Conservation (phyloP, 2,888 invertebrate genomes). For the Cosmia pyralina region DNA sequence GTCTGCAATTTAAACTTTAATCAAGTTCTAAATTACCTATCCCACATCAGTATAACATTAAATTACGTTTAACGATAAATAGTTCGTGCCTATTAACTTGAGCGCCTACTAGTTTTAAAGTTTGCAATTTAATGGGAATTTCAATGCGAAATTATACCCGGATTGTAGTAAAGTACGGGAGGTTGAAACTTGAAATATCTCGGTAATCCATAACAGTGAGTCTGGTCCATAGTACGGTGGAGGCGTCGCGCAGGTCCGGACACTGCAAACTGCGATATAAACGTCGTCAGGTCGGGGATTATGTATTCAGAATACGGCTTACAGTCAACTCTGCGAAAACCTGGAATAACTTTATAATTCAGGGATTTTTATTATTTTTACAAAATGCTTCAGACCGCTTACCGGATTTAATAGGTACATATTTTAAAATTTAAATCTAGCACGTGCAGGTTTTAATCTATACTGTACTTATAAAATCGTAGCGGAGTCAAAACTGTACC, state of each 20-base stretch:
- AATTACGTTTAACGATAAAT: slow-evolving; percentile 58
- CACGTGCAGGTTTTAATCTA: neutral
- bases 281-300: slow-evolving; percentile 55
- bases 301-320: slow-evolving; percentile 59
- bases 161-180: slow-evolving; percentile 30
- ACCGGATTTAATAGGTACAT: slow-evolving; percentile 18
- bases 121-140: slow-evolving; percentile 46
- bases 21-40: slow-evolving; percentile 60
- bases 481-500: too few species aligned
- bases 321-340: slow-evolving; percentile 53
- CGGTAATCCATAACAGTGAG: slow-evolving; percentile 46
- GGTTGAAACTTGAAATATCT: slow-evolving; percentile 41
- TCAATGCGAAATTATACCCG: slow-evolving; percentile 51
- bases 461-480: too few species aligned
- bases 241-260: slow-evolving; percentile 13
- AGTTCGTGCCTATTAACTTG: slow-evolving; percentile 55
- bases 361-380: slow-evolving; percentile 32
- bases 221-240: slow-evolving; percentile 11
- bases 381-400: slow-evolving; percentile 30
- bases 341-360: slow-evolving; percentile 54
- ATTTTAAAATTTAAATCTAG: neutral
- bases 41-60: slow-evolving; percentile 54
- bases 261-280: slow-evolving; percentile 61
- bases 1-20: slow-evolving; percentile 62
- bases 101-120: slow-evolving; percentile 44